Percentiles rank a stretch among this genome's conserved stretches.
These are phyloP conservation scores for Nephrocerus scutellatus DNA, from an alignment of 2,888 invertebrate genomes.

Conservation along the genomic window DNA sequence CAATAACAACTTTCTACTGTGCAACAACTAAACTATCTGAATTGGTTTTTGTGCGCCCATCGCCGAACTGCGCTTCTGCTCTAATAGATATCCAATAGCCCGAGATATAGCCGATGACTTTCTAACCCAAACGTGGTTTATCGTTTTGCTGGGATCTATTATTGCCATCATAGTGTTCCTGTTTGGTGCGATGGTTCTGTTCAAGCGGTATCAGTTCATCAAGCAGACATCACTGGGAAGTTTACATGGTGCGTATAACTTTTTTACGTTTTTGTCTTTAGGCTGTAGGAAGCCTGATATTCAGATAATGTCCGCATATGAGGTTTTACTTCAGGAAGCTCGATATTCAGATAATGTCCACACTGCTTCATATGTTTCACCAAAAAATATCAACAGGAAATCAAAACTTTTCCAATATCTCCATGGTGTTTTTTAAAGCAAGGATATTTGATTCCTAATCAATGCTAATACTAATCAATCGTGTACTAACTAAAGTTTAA, in stretches of 20 bases:
- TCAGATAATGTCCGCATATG: too few species aligned
- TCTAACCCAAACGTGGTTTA: slow-evolving; percentile 83
- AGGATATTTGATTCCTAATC: too few species aligned
- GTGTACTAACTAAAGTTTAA: too few species aligned
- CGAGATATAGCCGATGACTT: slow-evolving; percentile 60
- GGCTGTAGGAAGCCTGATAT: slow-evolving; percentile 1
- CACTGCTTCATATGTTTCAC: too few species aligned
- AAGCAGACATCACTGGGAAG: slow-evolving; percentile 62
- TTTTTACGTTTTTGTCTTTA: slow-evolving; percentile 3
- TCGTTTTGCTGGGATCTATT: slow-evolving; percentile 77
- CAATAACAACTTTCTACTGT: not conserved
- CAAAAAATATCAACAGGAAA: too few species aligned
- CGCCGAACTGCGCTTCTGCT: too few species aligned
- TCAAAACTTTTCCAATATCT: too few species aligned
- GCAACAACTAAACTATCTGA: not conserved
- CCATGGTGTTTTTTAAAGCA: too few species aligned
- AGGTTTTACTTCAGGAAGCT: too few species aligned
- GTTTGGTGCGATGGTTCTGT: slow-evolving; percentile 73
- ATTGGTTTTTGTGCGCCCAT: too few species aligned
- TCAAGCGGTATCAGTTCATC: slow-evolving; percentile 63
- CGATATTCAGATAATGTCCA: too few species aligned
- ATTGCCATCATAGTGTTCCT: slow-evolving; percentile 76
- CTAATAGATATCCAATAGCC: slow-evolving; percentile 52
- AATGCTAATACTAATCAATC: too few species aligned
- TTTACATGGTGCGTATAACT: slow-evolving; percentile 48